phyloP scores from a whole-genome alignment of 1,140 invertebrate genomes.

The Papilio polyxenes region DNA sequence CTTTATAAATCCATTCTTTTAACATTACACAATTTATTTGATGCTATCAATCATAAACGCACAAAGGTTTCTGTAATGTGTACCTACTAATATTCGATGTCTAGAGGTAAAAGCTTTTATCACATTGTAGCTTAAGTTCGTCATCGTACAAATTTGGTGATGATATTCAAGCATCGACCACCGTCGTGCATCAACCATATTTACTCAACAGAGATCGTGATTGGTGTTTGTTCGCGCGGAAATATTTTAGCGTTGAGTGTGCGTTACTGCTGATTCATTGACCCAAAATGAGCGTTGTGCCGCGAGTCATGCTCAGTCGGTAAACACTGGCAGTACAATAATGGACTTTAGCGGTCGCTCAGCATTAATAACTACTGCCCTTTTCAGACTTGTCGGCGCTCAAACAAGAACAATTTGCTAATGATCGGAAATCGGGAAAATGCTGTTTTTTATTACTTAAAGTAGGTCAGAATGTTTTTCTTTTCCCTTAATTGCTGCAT shows the following conservation, averaged over 20 bases:
- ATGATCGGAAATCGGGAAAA: conserved; percentile 12
- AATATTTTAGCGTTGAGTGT: conserved; percentile 20
- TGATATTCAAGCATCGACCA: background rate
- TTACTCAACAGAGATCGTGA: background rate
- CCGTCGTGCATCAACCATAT: background rate
- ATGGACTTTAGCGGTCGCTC: conserved; percentile 17
- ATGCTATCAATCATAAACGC: too few species aligned
- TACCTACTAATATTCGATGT: too few species aligned
- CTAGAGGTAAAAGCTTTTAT: background rate
- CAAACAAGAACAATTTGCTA: conserved; percentile 6
- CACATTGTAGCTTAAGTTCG: background rate
- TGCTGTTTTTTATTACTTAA: background rate
- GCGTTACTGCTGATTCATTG: conserved; percentile 25
- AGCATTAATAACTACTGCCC: conserved; percentile 19
- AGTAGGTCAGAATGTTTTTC: background rate
- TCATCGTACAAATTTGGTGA: background rate
- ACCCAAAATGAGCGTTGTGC: conserved; percentile 7
- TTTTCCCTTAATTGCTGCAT: background rate
- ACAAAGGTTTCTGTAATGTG: too few species aligned
- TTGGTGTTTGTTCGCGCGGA: conserved; percentile 7
- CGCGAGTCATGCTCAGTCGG: conserved; percentile 24
- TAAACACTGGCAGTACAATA: background rate
- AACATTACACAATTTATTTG: too few species aligned
- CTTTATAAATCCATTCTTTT: too few species aligned
- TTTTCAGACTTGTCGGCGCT: conserved; percentile 22